Conservation (phyloP, 2,113 vertebrate genomes). For the Caranx melampygus region DNA sequence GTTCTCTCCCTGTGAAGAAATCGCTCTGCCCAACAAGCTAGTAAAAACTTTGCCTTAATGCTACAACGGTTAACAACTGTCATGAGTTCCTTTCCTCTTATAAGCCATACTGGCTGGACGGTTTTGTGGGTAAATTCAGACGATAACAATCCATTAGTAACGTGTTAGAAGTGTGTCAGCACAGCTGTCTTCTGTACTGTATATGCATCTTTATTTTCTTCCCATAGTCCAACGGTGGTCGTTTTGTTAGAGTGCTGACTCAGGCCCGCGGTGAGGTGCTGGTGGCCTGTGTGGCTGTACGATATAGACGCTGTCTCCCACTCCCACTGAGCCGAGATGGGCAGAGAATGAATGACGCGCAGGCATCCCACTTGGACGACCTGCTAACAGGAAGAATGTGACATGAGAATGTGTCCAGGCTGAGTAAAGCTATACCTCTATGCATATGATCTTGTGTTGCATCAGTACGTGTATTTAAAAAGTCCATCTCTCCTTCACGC, state of each 20-base stretch:
- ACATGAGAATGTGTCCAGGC: conserved; percentile 34
- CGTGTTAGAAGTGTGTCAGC: conserved; percentile 35
- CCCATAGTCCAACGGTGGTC: conserved; percentile 14
- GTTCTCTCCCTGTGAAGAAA: conserved; percentile 35
- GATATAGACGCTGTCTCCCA: conserved; percentile 27
- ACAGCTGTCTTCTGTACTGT: conserved; percentile 30
- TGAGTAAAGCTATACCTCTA: conserved; percentile 73
- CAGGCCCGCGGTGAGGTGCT: neutral
- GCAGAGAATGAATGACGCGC: neutral
- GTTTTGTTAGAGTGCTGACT: conserved; percentile 37
- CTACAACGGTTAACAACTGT: conserved; percentile 68
- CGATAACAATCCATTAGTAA: conserved; percentile 24
- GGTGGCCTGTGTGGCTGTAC: conserved; percentile 6
- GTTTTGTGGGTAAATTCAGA: conserved; percentile 54
- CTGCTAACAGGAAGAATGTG: conserved; percentile 45
- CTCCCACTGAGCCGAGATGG: neutral
- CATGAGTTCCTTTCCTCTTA: conserved; percentile 52
- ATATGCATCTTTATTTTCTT: conserved; percentile 31
- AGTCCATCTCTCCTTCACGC: conserved; percentile 25
- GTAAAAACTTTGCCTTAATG: conserved; percentile 83
- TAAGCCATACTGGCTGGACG: conserved; percentile 82
- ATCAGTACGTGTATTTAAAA: conserved; percentile 35
- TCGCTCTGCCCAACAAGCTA: conserved; percentile 42
- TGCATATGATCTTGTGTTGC: conserved; percentile 70
- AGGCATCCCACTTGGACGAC: conserved; percentile 12